phyloP scores from a whole-genome alignment of 2,113 vertebrate genomes.

The Macquaria ambigua region DNA sequence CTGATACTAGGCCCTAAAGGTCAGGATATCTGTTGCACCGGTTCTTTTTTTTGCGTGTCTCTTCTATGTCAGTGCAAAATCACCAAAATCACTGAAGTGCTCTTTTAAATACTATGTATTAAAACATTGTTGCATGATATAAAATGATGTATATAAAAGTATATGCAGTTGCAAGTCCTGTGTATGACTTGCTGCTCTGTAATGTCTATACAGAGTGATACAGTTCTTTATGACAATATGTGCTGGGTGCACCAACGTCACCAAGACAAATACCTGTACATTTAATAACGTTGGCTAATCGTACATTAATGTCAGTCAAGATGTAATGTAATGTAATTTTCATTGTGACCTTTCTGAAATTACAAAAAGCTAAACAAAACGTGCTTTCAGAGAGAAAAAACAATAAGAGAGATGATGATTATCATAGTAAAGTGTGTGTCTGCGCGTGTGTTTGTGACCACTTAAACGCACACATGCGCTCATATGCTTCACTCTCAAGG shows the following conservation, averaged over 20 bases:
- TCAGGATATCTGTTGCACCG: background rate
- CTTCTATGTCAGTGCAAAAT: background rate
- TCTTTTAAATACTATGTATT: background rate
- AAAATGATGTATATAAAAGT: background rate
- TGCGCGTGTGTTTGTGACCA: conserved; percentile 6
- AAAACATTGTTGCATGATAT: background rate
- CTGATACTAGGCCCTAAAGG: background rate
- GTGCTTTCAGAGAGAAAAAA: conserved; percentile 52
- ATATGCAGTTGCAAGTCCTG: background rate
- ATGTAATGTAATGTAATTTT: conserved; percentile 39
- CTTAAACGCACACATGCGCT: conserved; percentile 60
- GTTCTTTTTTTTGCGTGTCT: background rate
- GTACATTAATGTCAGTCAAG: conserved; percentile 24
- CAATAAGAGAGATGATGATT: conserved; percentile 45
- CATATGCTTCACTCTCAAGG: conserved; percentile 74
- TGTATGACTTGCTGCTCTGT: background rate
- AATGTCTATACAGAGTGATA: background rate
- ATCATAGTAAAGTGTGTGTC: conserved; percentile 54
- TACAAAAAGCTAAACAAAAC: conserved; percentile 43
- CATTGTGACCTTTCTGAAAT: conserved; percentile 31
- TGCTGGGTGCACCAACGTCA: background rate
- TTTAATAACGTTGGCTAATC: background rate
- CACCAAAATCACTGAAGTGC: background rate
- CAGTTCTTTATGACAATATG: background rate
- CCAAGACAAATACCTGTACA: conserved; percentile 8